These are phyloP conservation scores for Chelonus insularis DNA, from an alignment of 1,140 invertebrate genomes.

Conservation along the genomic window DNA sequence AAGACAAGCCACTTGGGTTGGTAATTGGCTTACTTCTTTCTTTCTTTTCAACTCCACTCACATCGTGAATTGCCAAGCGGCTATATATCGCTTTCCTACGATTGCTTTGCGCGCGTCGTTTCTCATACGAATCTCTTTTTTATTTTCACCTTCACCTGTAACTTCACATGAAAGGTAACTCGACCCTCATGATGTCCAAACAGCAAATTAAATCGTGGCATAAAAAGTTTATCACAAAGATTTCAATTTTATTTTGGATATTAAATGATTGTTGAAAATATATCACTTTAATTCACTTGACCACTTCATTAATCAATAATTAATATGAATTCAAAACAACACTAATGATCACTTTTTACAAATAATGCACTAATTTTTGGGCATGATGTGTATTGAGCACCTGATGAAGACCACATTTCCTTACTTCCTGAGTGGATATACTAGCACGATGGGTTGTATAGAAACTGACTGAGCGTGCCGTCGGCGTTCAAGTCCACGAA, in stretches of 20 bases:
- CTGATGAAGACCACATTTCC: neutral
- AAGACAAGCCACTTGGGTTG: conserved; percentile 31
- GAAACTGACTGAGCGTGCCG: conserved; percentile 29
- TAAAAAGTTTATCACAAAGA: no score
- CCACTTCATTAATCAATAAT: no score
- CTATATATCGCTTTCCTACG: conserved; percentile 28
- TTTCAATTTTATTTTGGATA: no score
- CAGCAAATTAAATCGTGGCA: no score
- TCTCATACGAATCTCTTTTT: conserved; percentile 17
- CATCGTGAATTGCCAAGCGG: conserved; percentile 23
- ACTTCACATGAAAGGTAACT: no score
- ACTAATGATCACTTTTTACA: no score
- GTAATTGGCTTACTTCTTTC: conserved; percentile 9
- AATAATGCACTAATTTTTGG: no score
- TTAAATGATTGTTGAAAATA: no score
- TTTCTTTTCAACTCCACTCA: conserved; percentile 16
- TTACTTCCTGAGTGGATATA: conserved; percentile 14
- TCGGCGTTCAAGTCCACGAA: conserved; percentile 22
- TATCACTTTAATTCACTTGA: no score
- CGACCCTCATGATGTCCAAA: no score
- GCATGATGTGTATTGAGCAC: neutral
- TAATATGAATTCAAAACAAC: no score
- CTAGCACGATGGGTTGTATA: conserved; percentile 22
- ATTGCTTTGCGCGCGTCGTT: conserved; percentile 21
- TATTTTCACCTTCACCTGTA: conserved; percentile 1